phyloP scores from a whole-genome alignment of 1,140 invertebrate genomes.

The Meloidogyne floridensis region DNA sequence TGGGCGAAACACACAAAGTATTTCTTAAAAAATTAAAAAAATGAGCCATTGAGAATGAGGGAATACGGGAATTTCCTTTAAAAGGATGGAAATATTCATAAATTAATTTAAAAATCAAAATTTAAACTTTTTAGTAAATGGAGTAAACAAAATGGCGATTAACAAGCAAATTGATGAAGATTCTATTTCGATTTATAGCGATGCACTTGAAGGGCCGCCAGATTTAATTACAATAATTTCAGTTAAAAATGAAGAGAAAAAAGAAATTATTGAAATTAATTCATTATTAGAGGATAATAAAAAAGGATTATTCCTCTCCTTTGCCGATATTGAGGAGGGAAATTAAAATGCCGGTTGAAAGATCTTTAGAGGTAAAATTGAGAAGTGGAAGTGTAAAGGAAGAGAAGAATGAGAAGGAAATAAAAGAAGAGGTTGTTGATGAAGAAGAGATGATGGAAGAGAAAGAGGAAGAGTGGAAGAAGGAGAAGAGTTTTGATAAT shows the following conservation, averaged over 20 bases:
- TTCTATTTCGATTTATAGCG: slow-evolving; percentile 18
- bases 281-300: too few relatives aligned
- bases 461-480: neutral
- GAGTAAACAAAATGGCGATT: neutral
- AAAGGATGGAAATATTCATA: too few relatives aligned
- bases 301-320: neutral
- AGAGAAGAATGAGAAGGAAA: neutral
- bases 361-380: slow-evolving; percentile 1
- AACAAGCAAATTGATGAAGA: slow-evolving; percentile 12
- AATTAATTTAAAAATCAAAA: neutral
- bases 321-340: neutral
- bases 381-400: neutral
- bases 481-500: neutral
- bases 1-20: too few relatives aligned
- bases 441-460: neutral
- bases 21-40: too few relatives aligned
- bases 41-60: too few relatives aligned
- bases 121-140: neutral
- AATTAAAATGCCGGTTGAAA: neutral
- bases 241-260: neutral
- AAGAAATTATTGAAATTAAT: neutral
- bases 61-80: too few relatives aligned
- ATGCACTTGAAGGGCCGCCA: slow-evolving; percentile 21
- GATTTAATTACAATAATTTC: slow-evolving; percentile 1
- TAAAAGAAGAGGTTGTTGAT: neutral